phyloP scores from a whole-genome alignment of 1,140 invertebrate species.

The Riptortus pedestris region DNA sequence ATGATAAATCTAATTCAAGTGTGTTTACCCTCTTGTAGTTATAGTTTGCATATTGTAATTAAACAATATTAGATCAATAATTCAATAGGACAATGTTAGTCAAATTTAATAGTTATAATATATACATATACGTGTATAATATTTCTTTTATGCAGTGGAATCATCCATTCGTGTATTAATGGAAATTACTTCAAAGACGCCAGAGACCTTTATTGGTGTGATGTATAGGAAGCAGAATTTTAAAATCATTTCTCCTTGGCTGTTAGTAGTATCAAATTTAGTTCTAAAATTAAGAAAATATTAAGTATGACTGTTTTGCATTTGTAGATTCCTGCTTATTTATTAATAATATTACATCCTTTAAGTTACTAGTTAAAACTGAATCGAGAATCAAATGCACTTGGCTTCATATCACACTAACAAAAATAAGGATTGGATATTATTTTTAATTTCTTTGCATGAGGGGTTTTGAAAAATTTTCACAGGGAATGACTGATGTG shows the following conservation, averaged over 20 bases:
- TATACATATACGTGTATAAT: slow-evolving; percentile 17
- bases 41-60: not conserved
- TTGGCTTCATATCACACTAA: not conserved
- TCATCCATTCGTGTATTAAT: not conserved
- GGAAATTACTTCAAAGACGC: not conserved
- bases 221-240: not conserved
- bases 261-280: not conserved
- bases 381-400: not conserved
- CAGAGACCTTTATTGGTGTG: not conserved
- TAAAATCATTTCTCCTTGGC: not conserved
- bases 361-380: not conserved
- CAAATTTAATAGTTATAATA: slow-evolving; percentile 2
- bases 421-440: not conserved
- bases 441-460: not conserved
- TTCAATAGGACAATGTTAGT: slow-evolving; percentile 10
- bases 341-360: not conserved
- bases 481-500: not conserved
- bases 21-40: slow-evolving; percentile 9
- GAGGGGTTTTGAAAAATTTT: not conserved
- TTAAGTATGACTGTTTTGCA: not conserved
- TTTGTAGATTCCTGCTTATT: not conserved
- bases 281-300: not conserved
- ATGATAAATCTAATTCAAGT: no score
- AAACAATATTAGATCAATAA: slow-evolving; percentile 3
- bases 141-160: not conserved